Evolutionary conservation across 1,140 invertebrate genomes (phyloP).

Genomic region (Drosophila setifemur): DNA sequence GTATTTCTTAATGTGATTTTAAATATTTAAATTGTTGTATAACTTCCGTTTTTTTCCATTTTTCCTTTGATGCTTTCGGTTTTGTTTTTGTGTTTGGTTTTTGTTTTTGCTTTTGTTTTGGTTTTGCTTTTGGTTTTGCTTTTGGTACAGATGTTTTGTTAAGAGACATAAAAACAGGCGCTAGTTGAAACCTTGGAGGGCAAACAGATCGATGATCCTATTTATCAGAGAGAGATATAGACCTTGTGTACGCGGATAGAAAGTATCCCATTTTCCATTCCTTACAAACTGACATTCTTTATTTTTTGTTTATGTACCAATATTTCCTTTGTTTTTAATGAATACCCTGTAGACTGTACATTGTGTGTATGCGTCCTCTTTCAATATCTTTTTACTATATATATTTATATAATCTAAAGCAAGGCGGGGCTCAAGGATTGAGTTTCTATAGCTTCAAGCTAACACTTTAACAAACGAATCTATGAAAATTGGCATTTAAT

Average conservation of each 20-base stretch:
- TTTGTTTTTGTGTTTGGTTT: no score
- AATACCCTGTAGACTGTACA: conserved; percentile 65
- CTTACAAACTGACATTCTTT: no score
- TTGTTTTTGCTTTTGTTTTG: conserved; percentile 2
- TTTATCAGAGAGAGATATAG: conserved; percentile 21
- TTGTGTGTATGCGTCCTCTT: not conserved
- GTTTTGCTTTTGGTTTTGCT: conserved; percentile 12
- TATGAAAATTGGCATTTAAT: conserved; percentile 28
- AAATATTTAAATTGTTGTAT: conserved; percentile 1
- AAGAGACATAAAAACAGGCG: conserved; percentile 72
- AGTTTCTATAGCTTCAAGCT: conserved; percentile 48
- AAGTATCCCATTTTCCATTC: conserved; percentile 27
- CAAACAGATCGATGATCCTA: conserved; percentile 62
- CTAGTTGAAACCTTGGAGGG: conserved; percentile 78
- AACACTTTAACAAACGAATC: conserved; percentile 53
- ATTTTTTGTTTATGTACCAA: no score
- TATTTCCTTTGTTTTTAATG: no score
- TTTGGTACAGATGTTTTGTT: conserved; percentile 59
- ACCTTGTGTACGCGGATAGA: not conserved
- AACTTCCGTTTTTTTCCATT: no score
- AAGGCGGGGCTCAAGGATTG: not conserved
- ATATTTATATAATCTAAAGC: not conserved
- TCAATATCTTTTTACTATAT: not conserved
- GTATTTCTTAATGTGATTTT: conserved; percentile 25
- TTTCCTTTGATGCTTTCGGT: no score